A percentile compares a stretch with the other conserved stretches of the same genome.
These are phyloP conservation scores for Linyphia triangularis DNA, from an alignment of 2,888 invertebrate species.

Conservation along the genomic window DNA sequence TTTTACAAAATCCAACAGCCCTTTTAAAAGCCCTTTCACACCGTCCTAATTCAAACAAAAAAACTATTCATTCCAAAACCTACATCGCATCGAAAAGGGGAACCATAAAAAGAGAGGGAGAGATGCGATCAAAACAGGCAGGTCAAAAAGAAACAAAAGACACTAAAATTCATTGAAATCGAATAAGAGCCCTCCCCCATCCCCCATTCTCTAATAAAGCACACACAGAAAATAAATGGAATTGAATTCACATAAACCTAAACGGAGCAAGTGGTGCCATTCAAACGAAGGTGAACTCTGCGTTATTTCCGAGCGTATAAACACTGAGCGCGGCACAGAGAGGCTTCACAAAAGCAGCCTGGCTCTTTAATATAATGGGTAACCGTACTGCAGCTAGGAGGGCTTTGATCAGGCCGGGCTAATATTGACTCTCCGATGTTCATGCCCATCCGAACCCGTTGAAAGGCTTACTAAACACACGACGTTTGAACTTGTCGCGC, in stretches of 20 bases:
- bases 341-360: conserved; percentile 52
- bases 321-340: conserved; percentile 62
- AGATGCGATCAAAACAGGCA: neutral
- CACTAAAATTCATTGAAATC: neutral
- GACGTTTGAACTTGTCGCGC: conserved; percentile 70
- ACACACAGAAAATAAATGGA: conserved; percentile 35
- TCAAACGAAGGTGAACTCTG: conserved; percentile 73
- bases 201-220: neutral
- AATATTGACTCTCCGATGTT: conserved; percentile 75
- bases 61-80: neutral
- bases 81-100: neutral
- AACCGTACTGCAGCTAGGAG: conserved; percentile 44
- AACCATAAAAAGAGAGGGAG: neutral
- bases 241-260: conserved; percentile 58
- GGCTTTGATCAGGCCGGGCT: conserved; percentile 68
- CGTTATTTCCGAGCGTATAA: conserved; percentile 69
- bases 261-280: conserved; percentile 71
- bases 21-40: too few species aligned
- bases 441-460: conserved; percentile 60
- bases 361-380: conserved; percentile 74
- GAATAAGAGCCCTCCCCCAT: neutral
- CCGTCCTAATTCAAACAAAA: neutral
- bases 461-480: conserved; percentile 72
- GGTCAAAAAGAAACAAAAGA: neutral
- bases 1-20: too few species aligned